phyloP scores from a whole-genome alignment of 2,888 invertebrate genomes.

The Drosophila sordidula region DNA sequence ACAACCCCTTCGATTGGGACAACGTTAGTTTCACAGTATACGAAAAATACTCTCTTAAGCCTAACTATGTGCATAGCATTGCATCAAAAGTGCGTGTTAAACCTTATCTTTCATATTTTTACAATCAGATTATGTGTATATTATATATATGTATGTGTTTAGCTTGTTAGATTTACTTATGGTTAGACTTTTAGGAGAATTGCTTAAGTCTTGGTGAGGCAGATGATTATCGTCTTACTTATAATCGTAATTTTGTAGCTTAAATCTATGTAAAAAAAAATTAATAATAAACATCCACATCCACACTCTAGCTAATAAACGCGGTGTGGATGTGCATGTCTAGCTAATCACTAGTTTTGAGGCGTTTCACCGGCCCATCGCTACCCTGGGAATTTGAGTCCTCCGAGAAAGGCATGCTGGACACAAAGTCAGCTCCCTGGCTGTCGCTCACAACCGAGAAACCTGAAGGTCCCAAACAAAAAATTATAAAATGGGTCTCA shows the following conservation, averaged over 20 bases:
- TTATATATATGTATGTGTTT: neutral
- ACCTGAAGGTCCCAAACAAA: conserved; percentile 86
- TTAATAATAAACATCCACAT: conserved; percentile 2
- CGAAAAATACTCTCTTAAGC: conserved; percentile 12
- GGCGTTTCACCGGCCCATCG: conserved; percentile 90
- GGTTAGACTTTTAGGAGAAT: conserved; percentile 46
- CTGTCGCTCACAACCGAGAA: conserved; percentile 96
- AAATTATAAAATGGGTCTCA: neutral
- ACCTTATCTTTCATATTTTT: conserved; percentile 4
- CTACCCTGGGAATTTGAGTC: conserved; percentile 96
- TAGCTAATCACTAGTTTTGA: conserved; percentile 88
- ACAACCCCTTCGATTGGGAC: conserved; percentile 8
- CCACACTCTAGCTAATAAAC: conserved; percentile 34
- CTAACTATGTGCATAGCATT: conserved; percentile 15
- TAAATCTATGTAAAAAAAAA: conserved; percentile 22
- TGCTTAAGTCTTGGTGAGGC: conserved; percentile 76
- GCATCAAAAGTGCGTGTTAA: conserved; percentile 9
- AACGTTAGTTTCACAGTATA: conserved; percentile 19
- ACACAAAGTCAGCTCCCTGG: conserved; percentile 94
- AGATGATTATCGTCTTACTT: conserved; percentile 57
- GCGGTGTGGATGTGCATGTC: conserved; percentile 36
- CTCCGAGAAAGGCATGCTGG: conserved; percentile 95
- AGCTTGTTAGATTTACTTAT: conserved; percentile 31
- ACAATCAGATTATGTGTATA: conserved; percentile 7
- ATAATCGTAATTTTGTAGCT: conserved; percentile 20